Base-by-base conservation (phyloP, 1,140 invertebrate genomes). In the Atta colombica region DNA sequence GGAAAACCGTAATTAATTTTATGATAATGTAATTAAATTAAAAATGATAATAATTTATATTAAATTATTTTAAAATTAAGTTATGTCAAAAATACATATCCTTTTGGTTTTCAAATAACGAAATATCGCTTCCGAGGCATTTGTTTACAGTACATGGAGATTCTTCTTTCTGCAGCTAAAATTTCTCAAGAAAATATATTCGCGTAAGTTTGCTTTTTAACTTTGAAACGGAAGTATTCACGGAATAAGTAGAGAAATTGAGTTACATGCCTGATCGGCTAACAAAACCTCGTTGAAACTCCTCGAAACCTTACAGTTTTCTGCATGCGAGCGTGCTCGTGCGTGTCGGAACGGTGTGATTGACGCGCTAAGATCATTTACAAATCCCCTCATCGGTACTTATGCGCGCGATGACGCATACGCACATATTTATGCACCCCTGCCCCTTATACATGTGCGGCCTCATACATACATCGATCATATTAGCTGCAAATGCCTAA, bases 311-410 rank as follows among this genome's bases (percentile, higher is more conserved):
- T 80, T 66, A 31, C 61, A 78, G 51, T 78, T 77, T 77, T 85
- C 77, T 66, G 35, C 16, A 69, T 39, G 14, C 53, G 3, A 58
- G 10, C 66, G 58, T 63, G 45, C 21, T 18, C 28, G 85, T 58
- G 35, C 77, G 78, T 53, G 58, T 72, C 66, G 63, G 87, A 92
- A 93, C 89, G 78, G 86, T 94, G n/a, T 93, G 94, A 95, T 94
- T 94, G 94, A 93, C 92, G 90, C 89, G 92, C 91, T 92, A 93
- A 92, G 92, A 94, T 94, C 94, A 94, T 94, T 94, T 93, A 94
- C 93, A 94, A 92, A 94, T 94, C 92, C 91, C 90, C 89, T 88
- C 88, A 89, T 88, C 93, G 89, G 85, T 88, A 92, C 91, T 93
- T 90, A 92, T 91, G 91, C 87, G 89, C 69, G 88, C 92, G 94